Evolutionary conservation across 2,113 vertebrate genomes (phyloP).

Genomic region (Lathamus discolor): DNA sequence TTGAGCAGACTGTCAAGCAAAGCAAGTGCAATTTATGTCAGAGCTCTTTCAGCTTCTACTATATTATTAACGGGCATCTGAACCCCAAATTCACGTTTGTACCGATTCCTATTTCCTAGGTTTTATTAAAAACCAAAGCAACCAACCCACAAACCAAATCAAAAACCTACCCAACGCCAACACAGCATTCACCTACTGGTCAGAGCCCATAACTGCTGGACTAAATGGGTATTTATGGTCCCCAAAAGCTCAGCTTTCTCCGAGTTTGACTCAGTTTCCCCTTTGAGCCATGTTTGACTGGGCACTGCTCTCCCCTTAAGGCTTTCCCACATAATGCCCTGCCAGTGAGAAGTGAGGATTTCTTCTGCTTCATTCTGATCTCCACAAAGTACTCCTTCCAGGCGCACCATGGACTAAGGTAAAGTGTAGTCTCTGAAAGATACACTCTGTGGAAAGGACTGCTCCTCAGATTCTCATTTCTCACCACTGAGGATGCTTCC

Average conservation of each 20-base stretch:
- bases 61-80: background rate
- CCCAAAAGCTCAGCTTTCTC: background rate
- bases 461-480: background rate
- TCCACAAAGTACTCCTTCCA: background rate
- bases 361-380: background rate
- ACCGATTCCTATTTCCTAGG: background rate
- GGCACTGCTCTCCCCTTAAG: background rate
- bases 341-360: background rate
- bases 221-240: background rate
- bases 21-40: background rate
- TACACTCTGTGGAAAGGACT: background rate
- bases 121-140: background rate
- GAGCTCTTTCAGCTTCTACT: background rate
- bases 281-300: fast-evolving
- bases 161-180: background rate
- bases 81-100: background rate
- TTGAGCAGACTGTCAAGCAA: background rate
- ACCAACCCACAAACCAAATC: background rate
- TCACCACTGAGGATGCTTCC: background rate
- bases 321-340: background rate
- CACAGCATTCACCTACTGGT: background rate
- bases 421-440: background rate
- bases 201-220: background rate
- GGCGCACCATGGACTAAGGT: background rate
- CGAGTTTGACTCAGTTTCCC: background rate